These are phyloP conservation scores for Sphecodes monilicornis DNA, from an alignment of 2,888 invertebrate species.

Conservation along the genomic window DNA sequence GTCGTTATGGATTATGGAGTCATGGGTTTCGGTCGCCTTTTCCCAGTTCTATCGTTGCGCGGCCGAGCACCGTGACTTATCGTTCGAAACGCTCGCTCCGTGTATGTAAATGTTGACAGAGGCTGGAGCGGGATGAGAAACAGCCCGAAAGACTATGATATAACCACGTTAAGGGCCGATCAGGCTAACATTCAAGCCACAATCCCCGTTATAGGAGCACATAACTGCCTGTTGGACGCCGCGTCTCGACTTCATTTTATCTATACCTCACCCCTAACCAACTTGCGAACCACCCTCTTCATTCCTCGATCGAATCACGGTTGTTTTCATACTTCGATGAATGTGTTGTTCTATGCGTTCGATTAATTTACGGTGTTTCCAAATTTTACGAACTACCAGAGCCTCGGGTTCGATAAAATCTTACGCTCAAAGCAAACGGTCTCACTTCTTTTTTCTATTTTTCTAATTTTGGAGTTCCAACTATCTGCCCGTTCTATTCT, in stretches of 20 bases:
- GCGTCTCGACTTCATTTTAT: slow-evolving; percentile 29
- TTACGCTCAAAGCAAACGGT: not conserved
- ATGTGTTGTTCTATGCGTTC: not conserved
- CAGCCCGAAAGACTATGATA: slow-evolving; percentile 66
- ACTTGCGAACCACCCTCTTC: slow-evolving; percentile 16
- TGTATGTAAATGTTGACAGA: slow-evolving; percentile 63
- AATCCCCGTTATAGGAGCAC: slow-evolving; percentile 43
- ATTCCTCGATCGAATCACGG: not conserved
- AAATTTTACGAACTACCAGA: not conserved
- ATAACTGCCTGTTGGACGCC: slow-evolving; percentile 39
- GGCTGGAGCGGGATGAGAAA: slow-evolving; percentile 55
- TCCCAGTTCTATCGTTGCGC: slow-evolving; percentile 40
- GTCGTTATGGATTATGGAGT: not conserved
- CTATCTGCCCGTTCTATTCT: too few relatives aligned
- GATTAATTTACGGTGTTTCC: not conserved
- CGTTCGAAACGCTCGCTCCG: slow-evolving; percentile 39
- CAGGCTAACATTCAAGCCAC: slow-evolving; percentile 59
- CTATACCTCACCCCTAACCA: slow-evolving; percentile 21
- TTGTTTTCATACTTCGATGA: not conserved
- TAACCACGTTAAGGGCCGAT: slow-evolving; percentile 70
- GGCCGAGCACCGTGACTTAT: slow-evolving; percentile 54
- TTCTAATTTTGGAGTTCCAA: too few relatives aligned
- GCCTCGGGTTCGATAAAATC: not conserved
- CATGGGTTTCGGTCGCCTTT: not conserved
- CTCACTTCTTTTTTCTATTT: too few relatives aligned